phyloP scores from a whole-genome alignment of 1,140 invertebrate genomes.

The Eupristina koningsbergeri region DNA sequence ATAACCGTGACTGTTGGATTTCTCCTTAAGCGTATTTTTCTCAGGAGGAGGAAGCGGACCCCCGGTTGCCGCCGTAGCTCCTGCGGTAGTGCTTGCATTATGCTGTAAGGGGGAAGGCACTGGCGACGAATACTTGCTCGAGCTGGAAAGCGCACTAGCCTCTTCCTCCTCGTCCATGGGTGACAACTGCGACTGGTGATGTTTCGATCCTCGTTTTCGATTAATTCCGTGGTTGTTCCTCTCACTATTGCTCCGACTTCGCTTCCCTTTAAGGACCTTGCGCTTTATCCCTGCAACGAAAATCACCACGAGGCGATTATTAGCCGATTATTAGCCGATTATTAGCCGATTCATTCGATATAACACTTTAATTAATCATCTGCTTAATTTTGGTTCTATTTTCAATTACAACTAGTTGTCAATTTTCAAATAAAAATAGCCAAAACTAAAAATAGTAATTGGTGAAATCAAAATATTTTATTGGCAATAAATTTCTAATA shows the following conservation, averaged over 20 bases:
- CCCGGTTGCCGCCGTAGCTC: constrained; percentile 48
- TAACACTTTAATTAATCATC: too few species aligned
- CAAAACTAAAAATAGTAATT: too few species aligned
- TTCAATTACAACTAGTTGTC: too few species aligned
- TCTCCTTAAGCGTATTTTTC: constrained; percentile 68
- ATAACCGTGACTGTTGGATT: constrained; percentile 64
- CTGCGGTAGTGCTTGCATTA: constrained; percentile 57
- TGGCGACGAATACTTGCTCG: constrained; percentile 73
- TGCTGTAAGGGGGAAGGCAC: constrained; percentile 72
- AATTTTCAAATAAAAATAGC: too few species aligned
- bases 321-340: too few species aligned
- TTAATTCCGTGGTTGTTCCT: constrained; percentile 61
- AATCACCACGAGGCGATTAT: background rate
- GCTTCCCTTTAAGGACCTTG: constrained; percentile 74
- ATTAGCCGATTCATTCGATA: too few species aligned
- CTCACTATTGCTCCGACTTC: constrained; percentile 62
- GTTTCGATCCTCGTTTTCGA: constrained; percentile 65
- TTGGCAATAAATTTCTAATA: too few species aligned
- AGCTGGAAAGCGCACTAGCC: constrained; percentile 68
- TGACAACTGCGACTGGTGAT: constrained; percentile 3
- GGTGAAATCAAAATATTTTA: too few species aligned
- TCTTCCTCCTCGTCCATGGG: constrained; percentile 61
- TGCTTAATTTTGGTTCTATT: too few species aligned
- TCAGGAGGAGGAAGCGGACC: constrained; percentile 56
- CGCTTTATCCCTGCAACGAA: constrained; percentile 73